A percentile compares a stretch with the other conserved stretches of the same genome.
Conservation (phyloP, 2,113 vertebrate genomes). For the Echinops telfairi region DNA sequence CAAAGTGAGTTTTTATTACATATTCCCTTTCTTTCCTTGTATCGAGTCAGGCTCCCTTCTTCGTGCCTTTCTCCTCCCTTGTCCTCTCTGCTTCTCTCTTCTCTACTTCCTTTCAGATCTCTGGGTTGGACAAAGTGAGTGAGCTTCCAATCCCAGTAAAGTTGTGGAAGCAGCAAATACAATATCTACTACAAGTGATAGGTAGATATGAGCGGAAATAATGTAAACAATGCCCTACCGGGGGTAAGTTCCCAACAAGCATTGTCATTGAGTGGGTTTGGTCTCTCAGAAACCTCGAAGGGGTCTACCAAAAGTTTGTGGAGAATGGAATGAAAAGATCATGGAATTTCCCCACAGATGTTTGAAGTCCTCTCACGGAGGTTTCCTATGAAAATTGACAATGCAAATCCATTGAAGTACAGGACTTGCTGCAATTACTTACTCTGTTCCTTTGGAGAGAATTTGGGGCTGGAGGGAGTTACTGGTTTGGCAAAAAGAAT, state of each 20-base stretch:
- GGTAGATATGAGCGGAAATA: fast-evolving
- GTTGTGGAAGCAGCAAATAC: neutral
- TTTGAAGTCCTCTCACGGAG: no score
- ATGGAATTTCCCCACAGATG: no score
- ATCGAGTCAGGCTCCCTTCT: no score
- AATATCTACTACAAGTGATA: fast-evolving
- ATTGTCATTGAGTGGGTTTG: no score
- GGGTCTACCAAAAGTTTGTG: no score
- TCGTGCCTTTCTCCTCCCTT: neutral
- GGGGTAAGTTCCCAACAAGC: no score
- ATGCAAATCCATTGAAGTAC: fast-evolving
- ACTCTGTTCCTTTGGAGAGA: neutral
- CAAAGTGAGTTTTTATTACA: neutral
- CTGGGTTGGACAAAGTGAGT: neutral
- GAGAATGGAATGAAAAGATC: no score
- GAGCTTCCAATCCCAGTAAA: neutral
- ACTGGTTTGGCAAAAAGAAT: neutral
- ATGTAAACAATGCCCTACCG: fast-evolving
- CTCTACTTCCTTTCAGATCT: neutral
- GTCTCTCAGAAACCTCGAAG: no score
- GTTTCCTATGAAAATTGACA: neutral
- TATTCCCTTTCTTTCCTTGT: no score
- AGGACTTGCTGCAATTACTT: neutral
- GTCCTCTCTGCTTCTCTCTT: neutral
- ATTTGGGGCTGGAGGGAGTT: neutral